phyloP scores from a whole-genome alignment of 2,888 invertebrate genomes.

The Noctua fimbriata region DNA sequence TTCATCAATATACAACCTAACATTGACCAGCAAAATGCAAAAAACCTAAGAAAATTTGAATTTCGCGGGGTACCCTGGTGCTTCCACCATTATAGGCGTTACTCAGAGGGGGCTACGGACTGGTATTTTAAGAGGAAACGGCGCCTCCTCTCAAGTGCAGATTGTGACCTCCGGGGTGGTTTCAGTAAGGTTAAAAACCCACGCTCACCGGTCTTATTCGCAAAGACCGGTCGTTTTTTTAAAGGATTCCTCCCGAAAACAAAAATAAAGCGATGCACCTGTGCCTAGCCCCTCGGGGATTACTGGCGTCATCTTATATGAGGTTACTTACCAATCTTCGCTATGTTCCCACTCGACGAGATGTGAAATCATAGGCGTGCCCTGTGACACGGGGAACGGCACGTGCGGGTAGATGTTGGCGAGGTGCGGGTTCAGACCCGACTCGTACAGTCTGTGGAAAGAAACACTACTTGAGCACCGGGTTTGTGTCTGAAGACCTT shows the following conservation, averaged over 20 bases:
- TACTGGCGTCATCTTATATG: neutral
- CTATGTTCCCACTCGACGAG: slow-evolving; percentile 97
- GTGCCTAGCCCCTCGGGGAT: neutral
- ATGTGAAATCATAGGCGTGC: slow-evolving; percentile 96
- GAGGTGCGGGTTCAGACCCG: slow-evolving; percentile 94
- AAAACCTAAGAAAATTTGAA: no score
- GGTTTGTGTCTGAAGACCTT: neutral
- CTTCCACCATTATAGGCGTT: neutral
- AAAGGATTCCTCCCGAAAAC: neutral
- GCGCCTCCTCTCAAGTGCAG: neutral
- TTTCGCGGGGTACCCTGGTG: no score
- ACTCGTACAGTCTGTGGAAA: slow-evolving; percentile 92
- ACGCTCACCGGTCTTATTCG: neutral
- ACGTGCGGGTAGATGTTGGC: slow-evolving; percentile 94
- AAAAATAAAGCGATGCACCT: neutral
- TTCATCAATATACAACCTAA: no score
- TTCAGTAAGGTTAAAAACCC: neutral
- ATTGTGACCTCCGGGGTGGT: neutral
- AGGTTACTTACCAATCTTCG: slow-evolving; percentile 91
- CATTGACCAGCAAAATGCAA: no score
- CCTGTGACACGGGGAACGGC: slow-evolving; percentile 95
- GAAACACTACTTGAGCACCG: neutral
- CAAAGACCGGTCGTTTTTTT: neutral
- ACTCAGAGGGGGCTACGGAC: neutral
- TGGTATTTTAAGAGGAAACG: neutral